Conservation (phyloP, 2,797 vertebrate species). For the Aselliscus stoliczkanus region DNA sequence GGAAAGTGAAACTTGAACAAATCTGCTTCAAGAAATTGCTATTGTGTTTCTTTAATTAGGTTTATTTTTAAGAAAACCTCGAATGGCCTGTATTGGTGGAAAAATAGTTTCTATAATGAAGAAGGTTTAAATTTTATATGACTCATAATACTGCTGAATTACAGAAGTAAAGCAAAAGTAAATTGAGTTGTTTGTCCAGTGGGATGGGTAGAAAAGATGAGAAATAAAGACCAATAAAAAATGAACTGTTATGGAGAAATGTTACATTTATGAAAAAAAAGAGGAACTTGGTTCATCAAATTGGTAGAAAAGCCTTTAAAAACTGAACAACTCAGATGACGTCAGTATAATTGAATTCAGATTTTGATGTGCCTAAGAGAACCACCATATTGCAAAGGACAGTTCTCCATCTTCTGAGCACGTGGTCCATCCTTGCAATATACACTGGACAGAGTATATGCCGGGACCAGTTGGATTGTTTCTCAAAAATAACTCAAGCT, state of each 20-base stretch:
- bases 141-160: background rate
- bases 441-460: background rate
- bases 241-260: background rate
- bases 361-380: constrained; percentile 31
- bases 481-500: constrained; percentile 8
- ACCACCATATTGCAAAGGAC: background rate
- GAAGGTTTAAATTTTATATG: background rate
- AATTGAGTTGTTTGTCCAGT: constrained; percentile 3
- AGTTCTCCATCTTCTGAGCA: constrained; percentile 18
- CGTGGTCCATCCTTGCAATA: background rate
- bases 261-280: background rate
- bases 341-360: constrained; percentile 27
- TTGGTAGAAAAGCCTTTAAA: constrained; percentile 26
- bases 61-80: constrained; percentile 19
- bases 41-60: background rate
- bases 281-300: background rate
- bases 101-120: constrained; percentile 18
- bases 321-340: background rate
- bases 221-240: constrained; percentile 30
- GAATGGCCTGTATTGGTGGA: background rate
- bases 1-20: background rate
- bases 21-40: background rate
- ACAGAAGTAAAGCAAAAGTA: background rate
- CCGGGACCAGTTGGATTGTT: background rate
- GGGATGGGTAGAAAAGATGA: background rate